phyloP scores from a whole-genome alignment of 2,797 vertebrate species.

The Eulemur albifrons region DNA sequence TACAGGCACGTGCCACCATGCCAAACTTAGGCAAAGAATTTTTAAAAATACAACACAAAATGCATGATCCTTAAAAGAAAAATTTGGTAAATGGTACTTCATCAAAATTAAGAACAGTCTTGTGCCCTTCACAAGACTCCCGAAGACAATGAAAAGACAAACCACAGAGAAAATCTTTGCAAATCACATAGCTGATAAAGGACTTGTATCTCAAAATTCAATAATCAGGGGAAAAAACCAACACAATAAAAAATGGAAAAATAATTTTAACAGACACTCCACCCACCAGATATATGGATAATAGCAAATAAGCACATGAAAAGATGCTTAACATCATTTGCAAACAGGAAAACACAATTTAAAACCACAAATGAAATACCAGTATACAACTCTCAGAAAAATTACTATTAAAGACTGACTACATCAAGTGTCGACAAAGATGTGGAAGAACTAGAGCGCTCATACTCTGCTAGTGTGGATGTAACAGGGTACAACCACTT shows the following conservation, averaged over 20 bases:
- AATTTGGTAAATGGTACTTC: neutral
- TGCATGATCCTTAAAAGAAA: neutral
- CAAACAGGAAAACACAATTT: neutral
- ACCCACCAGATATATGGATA: neutral
- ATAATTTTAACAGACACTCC: slow-evolving; percentile 23
- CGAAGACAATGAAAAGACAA: neutral
- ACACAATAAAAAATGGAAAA: neutral
- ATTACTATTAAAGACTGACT: neutral
- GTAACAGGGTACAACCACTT: neutral
- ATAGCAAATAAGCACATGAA: neutral
- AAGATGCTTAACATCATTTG: neutral
- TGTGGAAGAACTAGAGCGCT: neutral
- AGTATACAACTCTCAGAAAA: neutral
- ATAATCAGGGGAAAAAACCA: neutral
- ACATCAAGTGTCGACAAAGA: neutral
- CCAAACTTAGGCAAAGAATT: neutral
- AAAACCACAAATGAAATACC: neutral
- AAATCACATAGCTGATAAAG: neutral
- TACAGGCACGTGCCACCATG: neutral
- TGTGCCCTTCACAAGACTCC: neutral
- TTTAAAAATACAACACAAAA: neutral
- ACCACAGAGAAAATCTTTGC: neutral
- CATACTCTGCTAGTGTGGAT: neutral
- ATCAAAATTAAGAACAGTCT: slow-evolving; percentile 15
- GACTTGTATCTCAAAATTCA: neutral